Base-by-base conservation (phyloP, 2,113 vertebrate genomes). In the Dromaius novaehollandiae region DNA sequence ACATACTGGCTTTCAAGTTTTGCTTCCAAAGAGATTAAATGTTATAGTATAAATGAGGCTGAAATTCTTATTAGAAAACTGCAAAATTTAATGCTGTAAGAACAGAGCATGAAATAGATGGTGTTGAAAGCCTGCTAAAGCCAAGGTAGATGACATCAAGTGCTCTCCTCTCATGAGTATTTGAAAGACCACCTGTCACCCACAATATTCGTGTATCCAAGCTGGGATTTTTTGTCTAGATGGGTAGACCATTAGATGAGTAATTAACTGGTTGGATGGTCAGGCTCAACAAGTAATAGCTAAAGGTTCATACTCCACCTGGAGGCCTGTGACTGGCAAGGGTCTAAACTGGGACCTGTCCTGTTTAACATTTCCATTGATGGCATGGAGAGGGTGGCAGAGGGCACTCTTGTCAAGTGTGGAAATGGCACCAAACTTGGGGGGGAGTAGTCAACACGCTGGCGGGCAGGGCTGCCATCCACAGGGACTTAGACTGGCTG, bases 401-500 rank as follows among this genome's bases (percentile, higher is more conserved):
- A 82, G n/a, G 60, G 5, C 24, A 42, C 25, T 63, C 10, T 40
- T 22, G n/a, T 21, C 28, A 50, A n/a, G 7, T 24, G 24, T 66
- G 46, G 34, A 71, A 44, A 30, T 26, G 24, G n/a, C 44, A 92
- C 3, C 8, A 17, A 66, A 85, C 3, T 10, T 3, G 26, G 9
- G 2, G 2, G 2, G 8, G 22, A 61, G 7, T 12, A 28, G 5
- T 34, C 14, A 17, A 7, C 18, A 30, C n/a, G 21, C 13, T 42
- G 24, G 80, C 34, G 34, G 5, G 5, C 30, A 30, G 11, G 24
- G 6, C 11, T 30, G 30, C 42, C 12, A 42, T 66, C 40, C 34
- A 58, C 24, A 42, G 15, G 6, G 22, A 75, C 7, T 8, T 28
- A 40, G 4, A 30, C 10, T 42, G 25, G 15, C 9, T 68, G 30